A percentile compares a stretch with the other conserved stretches of the same genome.
These are phyloP conservation scores for Stenodema calcarata DNA, from an alignment of 2,888 invertebrate genomes.

Conservation along the genomic window DNA sequence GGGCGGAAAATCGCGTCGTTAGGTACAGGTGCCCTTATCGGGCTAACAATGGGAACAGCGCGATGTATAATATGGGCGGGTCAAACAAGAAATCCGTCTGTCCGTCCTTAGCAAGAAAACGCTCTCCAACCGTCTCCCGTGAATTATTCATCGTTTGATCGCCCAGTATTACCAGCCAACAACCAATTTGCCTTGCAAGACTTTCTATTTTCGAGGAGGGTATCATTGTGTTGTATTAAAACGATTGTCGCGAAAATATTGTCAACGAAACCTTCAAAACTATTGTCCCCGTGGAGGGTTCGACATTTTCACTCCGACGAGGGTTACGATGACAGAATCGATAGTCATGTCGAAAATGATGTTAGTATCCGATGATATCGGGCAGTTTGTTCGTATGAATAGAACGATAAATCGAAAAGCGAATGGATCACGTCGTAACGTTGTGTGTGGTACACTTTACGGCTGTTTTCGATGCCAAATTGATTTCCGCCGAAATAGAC, in stretches of 20 bases:
- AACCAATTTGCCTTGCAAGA: neutral
- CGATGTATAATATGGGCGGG: neutral
- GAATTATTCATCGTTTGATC: constrained; percentile 5
- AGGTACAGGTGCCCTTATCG: neutral
- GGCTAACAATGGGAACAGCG: neutral
- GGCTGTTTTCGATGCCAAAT: too few species aligned
- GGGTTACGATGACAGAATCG: neutral
- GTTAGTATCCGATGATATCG: neutral
- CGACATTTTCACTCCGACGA: neutral
- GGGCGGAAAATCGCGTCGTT: neutral
- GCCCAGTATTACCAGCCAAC: neutral
- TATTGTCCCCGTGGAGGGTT: neutral
- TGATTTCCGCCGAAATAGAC: too few species aligned
- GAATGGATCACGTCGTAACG: neutral
- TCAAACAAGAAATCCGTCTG: constrained; percentile 2
- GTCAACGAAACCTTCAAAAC: neutral
- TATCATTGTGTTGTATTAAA: neutral
- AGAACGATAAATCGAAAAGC: neutral
- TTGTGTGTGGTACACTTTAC: too few species aligned
- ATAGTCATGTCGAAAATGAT: neutral
- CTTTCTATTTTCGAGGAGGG: neutral
- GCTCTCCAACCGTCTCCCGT: neutral
- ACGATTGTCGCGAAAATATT: neutral
- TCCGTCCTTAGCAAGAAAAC: neutral
- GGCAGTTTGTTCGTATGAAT: neutral